Conservation (phyloP, 2,888 invertebrate genomes). For the Diarsia dahlii region DNA sequence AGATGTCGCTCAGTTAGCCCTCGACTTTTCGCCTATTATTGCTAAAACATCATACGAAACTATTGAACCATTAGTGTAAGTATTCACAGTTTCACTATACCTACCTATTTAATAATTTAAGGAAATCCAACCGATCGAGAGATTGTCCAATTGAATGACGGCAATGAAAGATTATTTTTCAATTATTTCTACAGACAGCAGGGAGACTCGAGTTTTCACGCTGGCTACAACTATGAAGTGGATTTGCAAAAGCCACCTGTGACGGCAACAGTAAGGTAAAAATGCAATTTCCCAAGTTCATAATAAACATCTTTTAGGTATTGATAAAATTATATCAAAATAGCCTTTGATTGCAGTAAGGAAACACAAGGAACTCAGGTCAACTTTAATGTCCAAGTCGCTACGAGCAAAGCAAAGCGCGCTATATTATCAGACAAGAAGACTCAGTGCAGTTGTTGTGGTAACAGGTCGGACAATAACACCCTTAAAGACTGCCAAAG, state of each 20-base stretch:
- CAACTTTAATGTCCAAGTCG: slow-evolving; percentile 70
- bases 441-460: slow-evolving; percentile 73
- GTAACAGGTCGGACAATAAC: slow-evolving; percentile 48
- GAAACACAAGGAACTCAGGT: slow-evolving; percentile 81
- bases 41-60: slow-evolving; percentile 13
- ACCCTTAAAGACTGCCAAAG: slow-evolving; percentile 64
- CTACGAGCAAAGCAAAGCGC: slow-evolving; percentile 28
- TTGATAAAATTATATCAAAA: slow-evolving; percentile 30
- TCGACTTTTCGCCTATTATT: slow-evolving; percentile 44
- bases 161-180: background rate
- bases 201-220: slow-evolving; percentile 59
- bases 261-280: slow-evolving; percentile 41
- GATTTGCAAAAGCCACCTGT: slow-evolving; percentile 10
- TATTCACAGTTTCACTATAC: background rate
- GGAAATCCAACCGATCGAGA: background rate
- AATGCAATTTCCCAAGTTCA: background rate
- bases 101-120: background rate
- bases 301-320: background rate
- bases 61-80: slow-evolving; percentile 39
- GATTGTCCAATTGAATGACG: background rate
- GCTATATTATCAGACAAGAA: slow-evolving; percentile 68
- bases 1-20: slow-evolving; percentile 56
- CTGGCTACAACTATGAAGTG: slow-evolving; percentile 33
- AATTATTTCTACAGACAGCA: slow-evolving; percentile 26
- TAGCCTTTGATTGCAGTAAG: slow-evolving; percentile 60